Base-by-base conservation (phyloP, 2,797 vertebrate genomes). In the Nothura maculosa region DNA sequence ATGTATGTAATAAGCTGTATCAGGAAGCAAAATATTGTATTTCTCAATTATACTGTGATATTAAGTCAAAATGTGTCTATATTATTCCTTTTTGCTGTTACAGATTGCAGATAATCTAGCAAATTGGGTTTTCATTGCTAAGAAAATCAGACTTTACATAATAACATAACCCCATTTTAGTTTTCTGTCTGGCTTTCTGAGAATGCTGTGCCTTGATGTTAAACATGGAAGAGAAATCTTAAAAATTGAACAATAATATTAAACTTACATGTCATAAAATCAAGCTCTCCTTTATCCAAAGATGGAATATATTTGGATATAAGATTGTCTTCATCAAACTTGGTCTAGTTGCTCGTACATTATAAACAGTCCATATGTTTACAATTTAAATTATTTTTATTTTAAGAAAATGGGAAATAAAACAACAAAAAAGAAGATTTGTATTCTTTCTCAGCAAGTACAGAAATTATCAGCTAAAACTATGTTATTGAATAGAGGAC, bases 111-210 rank as follows among this genome's bases (percentile, higher is more conserved):
- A 22, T 32, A 34, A 75, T 28, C n/a, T 85, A 85, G 81, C 14
- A 87, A 75, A 83, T 78, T 34, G 34, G 7, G 6, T 75, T 75
- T 85, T 52, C 42, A 73, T 40, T 87, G 42, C 18, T 68, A 42
- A 83, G 50, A 89, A 81, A 93, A 63, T 2, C 12, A 85, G 5
- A 8, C 21, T 9, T 89, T 81, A 15, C 54, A 83, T 81, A 89
- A 73, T 40, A 38, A 60, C 8, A 68, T 32, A 38, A 69, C 30
- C 10, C 3, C 17, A 22, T 6, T 78, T 89, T 75, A 36, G 57
- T 81, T 87, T 89, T 92, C 55, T 89, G 5, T 79, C 58, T 96
- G 45, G 18, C 18, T 76, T 19, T 78, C 40, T 32, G 67, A n/a
- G 6, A 87, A 28, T 55, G 28, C 17, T 50, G 32, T 42, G 64